A percentile compares a stretch with the other conserved stretches of the same genome.
phyloP scores from a whole-genome alignment of 2,113 vertebrate genomes.

The Ceratotherium simum region DNA sequence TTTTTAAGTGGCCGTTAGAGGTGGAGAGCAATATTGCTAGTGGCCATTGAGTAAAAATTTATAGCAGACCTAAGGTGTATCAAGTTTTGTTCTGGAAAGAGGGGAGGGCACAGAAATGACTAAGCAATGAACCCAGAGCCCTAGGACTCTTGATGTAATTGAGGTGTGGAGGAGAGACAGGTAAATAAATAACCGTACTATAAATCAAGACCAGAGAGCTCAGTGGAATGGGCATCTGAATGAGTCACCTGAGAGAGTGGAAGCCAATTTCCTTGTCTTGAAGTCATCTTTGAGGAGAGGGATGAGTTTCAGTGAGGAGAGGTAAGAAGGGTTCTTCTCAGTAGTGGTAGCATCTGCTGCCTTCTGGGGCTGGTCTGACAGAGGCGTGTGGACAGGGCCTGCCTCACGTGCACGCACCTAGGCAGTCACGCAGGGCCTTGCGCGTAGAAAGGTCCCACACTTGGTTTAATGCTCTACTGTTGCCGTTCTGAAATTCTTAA shows the following conservation, averaged over 20 bases:
- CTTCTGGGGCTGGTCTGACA: not conserved
- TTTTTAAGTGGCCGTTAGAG: not conserved
- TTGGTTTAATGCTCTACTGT: not conserved
- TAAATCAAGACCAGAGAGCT: not conserved
- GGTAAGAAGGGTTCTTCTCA: not conserved
- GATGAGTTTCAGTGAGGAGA: not conserved
- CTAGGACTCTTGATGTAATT: not conserved
- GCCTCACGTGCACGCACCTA: fast-evolving
- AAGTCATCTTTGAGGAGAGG: not conserved
- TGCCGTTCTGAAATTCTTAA: not conserved
- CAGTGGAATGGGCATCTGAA: not conserved
- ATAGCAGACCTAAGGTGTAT: not conserved
- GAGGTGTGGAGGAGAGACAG: not conserved
- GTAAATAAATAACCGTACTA: not conserved
- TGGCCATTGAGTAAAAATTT: not conserved
- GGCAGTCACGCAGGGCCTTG: fast-evolving
- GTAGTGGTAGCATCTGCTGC: not conserved
- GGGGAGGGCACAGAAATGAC: not conserved
- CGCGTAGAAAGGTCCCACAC: not conserved
- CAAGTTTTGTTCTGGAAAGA: not conserved
- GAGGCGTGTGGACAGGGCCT: fast-evolving
- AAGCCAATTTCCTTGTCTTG: not conserved
- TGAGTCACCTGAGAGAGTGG: not conserved
- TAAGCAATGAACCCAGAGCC: not conserved
- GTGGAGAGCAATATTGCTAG: not conserved